A percentile compares a stretch with the other conserved stretches of the same genome.
Evolutionary conservation across 2,888 invertebrate species (phyloP).

Genomic region (Polyommatus icarus): DNA sequence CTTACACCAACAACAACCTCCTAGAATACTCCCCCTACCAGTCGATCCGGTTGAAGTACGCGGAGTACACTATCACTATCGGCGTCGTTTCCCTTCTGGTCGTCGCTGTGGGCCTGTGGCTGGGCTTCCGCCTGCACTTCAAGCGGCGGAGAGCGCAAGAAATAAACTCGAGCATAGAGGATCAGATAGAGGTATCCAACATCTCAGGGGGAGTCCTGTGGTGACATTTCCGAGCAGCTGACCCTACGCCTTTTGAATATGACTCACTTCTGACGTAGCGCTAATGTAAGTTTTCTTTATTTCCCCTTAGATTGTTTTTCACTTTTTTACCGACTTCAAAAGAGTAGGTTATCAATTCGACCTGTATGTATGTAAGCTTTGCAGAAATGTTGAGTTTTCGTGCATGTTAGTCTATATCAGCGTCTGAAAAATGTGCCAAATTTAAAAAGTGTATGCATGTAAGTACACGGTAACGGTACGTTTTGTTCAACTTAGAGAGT

Average conservation of each 20-base stretch:
- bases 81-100: constrained; percentile 79
- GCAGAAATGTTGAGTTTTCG: too few species aligned
- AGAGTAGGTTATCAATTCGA: too few species aligned
- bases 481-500: too few species aligned
- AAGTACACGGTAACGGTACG: too few species aligned
- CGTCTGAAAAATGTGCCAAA: too few species aligned
- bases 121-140: constrained; percentile 69
- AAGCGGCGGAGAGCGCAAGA: constrained; percentile 61
- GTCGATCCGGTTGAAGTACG: constrained; percentile 58
- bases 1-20: constrained; percentile 56
- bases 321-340: too few species aligned
- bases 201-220: constrained; percentile 84
- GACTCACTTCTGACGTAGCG: constrained; percentile 79
- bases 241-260: constrained; percentile 80
- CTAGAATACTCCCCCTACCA: constrained; percentile 66
- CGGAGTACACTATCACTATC: constrained; percentile 77
- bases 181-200: constrained; percentile 82
- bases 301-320: too few species aligned
- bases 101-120: constrained; percentile 77
- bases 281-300: constrained; percentile 61
- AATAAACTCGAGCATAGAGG: constrained; percentile 55
- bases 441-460: too few species aligned
- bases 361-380: too few species aligned
- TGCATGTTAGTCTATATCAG: too few species aligned
- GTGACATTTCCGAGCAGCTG: constrained; percentile 84